Evolutionary conservation across 2,888 invertebrate species (phyloP), one percentile per base, ranked within the genome.

Genomic region (Spodoptera picta): DNA sequence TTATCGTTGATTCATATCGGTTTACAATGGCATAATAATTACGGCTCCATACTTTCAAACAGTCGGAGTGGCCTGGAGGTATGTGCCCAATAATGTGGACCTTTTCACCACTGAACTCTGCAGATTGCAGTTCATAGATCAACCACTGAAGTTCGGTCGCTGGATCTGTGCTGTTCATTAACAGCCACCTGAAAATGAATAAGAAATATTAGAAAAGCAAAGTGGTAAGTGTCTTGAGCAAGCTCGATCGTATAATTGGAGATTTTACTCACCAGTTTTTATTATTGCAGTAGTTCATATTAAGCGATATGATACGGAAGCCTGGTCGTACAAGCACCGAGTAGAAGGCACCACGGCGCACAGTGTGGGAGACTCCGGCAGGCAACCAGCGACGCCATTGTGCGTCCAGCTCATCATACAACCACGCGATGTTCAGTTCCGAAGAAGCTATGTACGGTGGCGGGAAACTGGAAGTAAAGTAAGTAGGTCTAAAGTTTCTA

Each of bases 31-130:
- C 96, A 84, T 98, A 98, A 88, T 98, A 98, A 91, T 99, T 99
- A 74, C 98, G 96, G 5, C 99, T 98, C 98, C 99, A 99, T 4
- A 98, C 97, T 93, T 98, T 98, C 43, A 99, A 92, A 83, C 99
- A 99, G 88, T 98, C 98, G 0, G 97, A 97, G 85, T 98, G 98
- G 3, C 99, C 99, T 0, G 99, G 99, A 0, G 99, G 99, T 80
- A 99, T 99, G 87, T 99, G 99, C 0, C 98, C 99, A 58, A 99
- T 97, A n/a, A 99, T 97, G 84, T 99, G 99, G 11, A 99, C 99
- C 90, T 99, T 98, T 89, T 99, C 98, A 12, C 97, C 97, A 76
- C 97, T 98, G 87, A 98, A 97, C 90, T 99, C 99, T 0, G 99
- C 98, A 11, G 98, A 97, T 86, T 99, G 98, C 11, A 99, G 93